Evolutionary conservation across 2,113 vertebrate species (phyloP), one percentile per base, ranked within the genome.

Genomic region (Ornithorhynchus anatinus): DNA sequence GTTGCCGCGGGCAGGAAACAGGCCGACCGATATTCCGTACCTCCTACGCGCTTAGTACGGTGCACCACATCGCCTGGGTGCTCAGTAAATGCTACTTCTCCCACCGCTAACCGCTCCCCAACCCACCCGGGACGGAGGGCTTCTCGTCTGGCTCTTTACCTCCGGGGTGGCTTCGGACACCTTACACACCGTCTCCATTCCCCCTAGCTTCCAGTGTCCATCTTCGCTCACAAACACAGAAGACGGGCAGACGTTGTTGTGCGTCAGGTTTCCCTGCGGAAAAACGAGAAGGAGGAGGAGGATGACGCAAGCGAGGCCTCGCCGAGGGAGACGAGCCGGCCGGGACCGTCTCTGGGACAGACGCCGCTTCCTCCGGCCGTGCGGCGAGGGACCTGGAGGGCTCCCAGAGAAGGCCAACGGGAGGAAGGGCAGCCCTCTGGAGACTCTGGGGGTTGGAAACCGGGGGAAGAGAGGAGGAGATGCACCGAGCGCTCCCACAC

Each of bases 151-250:
- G 71, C 79, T 78, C 29, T 86, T n/a, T 70, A 97, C 96, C 95
- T 98, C 95, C 25, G 95, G 92, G 1, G 95, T 95, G 53, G 96
- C 97, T 91, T 99, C 96, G 32, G 69, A 89, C 79, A 96, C 94
- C 61, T 91, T 94, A 88, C 98, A 99, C 37, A 99, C 96, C 0
- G 96, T 97, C 77, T 99, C 98, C 98, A 99, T 99, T 59, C 96
- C 97, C 54, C 97, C 97, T 43, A 99, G 92, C 75, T 97, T 99
- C 98, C 98, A 99, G 67, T 98, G 96, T 31, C 97, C 98, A 48
- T 98, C 97, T 78, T 99, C 96, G 66, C 96, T 97, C 79, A 99
- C 96, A 85, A 98, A 99, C 38, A 99, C 88, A 0, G 97, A 98
- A 0, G 97, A 96, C 25, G 95, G 73, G 80, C 96, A 98, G 59